These are phyloP conservation scores for Ametastegia equiseti DNA, from an alignment of 2,888 invertebrate species.

Conservation along the genomic window DNA sequence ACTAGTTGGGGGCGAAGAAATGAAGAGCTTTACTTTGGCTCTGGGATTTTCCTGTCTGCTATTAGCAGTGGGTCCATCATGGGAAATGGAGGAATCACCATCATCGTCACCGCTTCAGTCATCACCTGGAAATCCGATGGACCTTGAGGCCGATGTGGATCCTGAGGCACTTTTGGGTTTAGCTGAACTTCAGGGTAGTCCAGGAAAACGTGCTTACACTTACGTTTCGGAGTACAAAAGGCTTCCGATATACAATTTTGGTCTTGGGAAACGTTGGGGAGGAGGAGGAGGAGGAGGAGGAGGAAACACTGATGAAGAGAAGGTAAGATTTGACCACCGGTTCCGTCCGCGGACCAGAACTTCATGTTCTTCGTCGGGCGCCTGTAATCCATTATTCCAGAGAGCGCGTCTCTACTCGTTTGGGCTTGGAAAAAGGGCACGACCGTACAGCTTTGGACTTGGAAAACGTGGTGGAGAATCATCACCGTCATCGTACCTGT, in stretches of 20 bases:
- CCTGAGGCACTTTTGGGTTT: conserved; percentile 49
- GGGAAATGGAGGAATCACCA: conserved; percentile 60
- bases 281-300: too few relatives aligned
- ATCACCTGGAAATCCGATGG: conserved; percentile 10
- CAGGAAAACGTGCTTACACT: conserved; percentile 78
- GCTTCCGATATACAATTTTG: conserved; percentile 77
- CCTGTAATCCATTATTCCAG: conserved; percentile 65
- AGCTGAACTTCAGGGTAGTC: conserved; percentile 51
- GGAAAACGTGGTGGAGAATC: conserved; percentile 76
- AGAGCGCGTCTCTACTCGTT: conserved; percentile 83
- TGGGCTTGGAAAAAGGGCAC: conserved; percentile 83
- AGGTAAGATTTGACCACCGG: conserved; percentile 67
- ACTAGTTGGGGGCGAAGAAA: background rate
- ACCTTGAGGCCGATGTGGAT: conserved; percentile 35
- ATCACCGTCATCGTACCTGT: conserved; percentile 43
- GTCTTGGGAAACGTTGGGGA: conserved; percentile 73
- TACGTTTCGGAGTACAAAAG: conserved; percentile 83
- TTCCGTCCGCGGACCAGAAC: background rate
- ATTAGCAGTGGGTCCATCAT: conserved; percentile 54
- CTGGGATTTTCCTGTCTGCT: conserved; percentile 25
- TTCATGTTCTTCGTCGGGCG: conserved; percentile 15
- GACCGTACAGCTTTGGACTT: conserved; percentile 78
- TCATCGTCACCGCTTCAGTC: conserved; percentile 45
- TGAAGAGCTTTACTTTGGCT: conserved; percentile 19
- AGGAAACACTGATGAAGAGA: conserved; percentile 73